Conservation (phyloP, 2,888 invertebrate genomes). For the Poecilobothrus nobilitatus region DNA sequence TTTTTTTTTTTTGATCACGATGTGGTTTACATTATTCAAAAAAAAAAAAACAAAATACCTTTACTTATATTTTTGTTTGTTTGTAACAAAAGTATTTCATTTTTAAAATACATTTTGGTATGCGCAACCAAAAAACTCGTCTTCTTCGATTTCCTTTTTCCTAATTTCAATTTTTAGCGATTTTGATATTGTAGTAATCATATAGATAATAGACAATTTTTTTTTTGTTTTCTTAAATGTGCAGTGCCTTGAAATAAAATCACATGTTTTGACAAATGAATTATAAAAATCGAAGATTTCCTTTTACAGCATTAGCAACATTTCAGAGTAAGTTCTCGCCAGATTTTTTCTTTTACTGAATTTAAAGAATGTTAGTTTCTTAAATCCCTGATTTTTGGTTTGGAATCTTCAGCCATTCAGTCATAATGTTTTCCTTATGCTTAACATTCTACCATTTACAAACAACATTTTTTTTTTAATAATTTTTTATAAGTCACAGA, state of each 20-base stretch:
- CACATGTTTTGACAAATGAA: neutral
- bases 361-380: no score
- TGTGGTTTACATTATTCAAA: neutral
- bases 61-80: neutral
- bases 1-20: neutral
- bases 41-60: neutral
- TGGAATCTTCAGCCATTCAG: no score
- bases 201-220: neutral
- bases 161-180: neutral
- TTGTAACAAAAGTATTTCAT: neutral
- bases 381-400: no score
- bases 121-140: neutral
- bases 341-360: no score
- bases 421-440: no score
- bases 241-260: neutral
- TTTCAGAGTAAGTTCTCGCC: no score
- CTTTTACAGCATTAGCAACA: no score
- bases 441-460: no score
- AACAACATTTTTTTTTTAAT: no score
- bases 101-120: neutral
- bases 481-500: no score
- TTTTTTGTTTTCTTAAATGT: no score
- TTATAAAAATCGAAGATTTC: no score
- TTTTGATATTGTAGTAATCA: neutral
- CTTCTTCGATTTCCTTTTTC: conserved; percentile 1